phyloP scores from a whole-genome alignment of 1,140 invertebrate species.

The Carcinoscorpius rotundicauda region DNA sequence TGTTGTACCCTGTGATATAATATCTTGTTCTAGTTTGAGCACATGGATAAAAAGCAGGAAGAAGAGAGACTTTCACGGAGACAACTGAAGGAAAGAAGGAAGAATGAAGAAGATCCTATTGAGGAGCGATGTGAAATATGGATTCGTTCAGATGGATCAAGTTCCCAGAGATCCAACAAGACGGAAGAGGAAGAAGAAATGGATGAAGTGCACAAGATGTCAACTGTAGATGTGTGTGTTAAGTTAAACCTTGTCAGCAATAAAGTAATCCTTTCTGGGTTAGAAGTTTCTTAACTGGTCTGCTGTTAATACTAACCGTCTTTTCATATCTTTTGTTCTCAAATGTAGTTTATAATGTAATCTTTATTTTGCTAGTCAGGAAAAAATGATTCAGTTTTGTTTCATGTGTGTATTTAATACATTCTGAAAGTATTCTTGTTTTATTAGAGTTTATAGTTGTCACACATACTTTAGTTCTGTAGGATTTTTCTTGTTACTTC shows the following conservation, averaged over 20 bases:
- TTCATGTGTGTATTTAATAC: too few relatives aligned
- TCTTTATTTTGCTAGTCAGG: too few relatives aligned
- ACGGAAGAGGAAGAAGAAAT: conserved; percentile 36
- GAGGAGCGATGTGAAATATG: conserved; percentile 54
- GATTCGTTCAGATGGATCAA: conserved; percentile 58
- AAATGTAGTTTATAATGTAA: too few relatives aligned
- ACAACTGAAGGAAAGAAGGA: neutral
- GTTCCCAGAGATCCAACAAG: conserved; percentile 24
- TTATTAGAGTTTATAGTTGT: too few relatives aligned
- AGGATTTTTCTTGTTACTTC: too few relatives aligned
- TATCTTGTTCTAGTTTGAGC: conserved; percentile 43
- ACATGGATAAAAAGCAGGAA: conserved; percentile 56
- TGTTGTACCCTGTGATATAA: too few relatives aligned
- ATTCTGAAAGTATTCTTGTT: too few relatives aligned
- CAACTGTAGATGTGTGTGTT: conserved; percentile 53
- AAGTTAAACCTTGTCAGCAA: neutral
- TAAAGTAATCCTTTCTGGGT: too few relatives aligned
- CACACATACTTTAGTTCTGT: too few relatives aligned
- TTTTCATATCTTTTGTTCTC: neutral
- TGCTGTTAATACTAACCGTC: neutral
- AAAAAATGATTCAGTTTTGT: too few relatives aligned
- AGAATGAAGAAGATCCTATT: conserved; percentile 37
- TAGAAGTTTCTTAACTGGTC: too few relatives aligned
- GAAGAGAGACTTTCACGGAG: conserved; percentile 36
- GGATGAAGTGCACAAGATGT: conserved; percentile 52